A percentile compares a stretch with the other conserved stretches of the same genome.
phyloP scores from a whole-genome alignment of 1,140 invertebrate genomes.

The Maconellicoccus hirsutus region DNA sequence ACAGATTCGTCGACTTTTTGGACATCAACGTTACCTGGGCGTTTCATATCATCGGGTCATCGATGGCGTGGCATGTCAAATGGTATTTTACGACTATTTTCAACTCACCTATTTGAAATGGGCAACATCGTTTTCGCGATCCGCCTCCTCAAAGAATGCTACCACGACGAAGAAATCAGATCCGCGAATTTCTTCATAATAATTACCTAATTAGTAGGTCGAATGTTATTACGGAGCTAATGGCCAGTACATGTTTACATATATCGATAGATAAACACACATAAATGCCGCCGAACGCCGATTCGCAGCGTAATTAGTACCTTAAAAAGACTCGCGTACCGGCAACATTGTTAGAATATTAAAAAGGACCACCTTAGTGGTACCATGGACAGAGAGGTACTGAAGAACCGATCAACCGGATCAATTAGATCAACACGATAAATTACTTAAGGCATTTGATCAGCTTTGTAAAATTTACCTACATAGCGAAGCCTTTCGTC shows the following conservation, averaged over 20 bases:
- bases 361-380: background rate
- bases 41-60: no score
- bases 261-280: background rate
- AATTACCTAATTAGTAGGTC: background rate
- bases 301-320: no score
- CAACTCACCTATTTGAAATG: no score
- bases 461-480: no score
- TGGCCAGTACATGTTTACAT: background rate
- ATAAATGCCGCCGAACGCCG: background rate
- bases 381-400: background rate
- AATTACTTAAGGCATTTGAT: background rate
- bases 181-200: background rate
- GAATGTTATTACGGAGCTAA: background rate
- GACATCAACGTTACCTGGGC: no score
- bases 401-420: background rate
- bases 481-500: background rate
- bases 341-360: background rate
- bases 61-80: no score
- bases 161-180: background rate
- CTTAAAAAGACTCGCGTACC: no score
- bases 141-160: no score
- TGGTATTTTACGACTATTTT: no score
- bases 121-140: no score
- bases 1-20: no score
- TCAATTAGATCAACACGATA: background rate